Base-by-base conservation (phyloP, 2,113 vertebrate species). In the Tyrannus savana region DNA sequence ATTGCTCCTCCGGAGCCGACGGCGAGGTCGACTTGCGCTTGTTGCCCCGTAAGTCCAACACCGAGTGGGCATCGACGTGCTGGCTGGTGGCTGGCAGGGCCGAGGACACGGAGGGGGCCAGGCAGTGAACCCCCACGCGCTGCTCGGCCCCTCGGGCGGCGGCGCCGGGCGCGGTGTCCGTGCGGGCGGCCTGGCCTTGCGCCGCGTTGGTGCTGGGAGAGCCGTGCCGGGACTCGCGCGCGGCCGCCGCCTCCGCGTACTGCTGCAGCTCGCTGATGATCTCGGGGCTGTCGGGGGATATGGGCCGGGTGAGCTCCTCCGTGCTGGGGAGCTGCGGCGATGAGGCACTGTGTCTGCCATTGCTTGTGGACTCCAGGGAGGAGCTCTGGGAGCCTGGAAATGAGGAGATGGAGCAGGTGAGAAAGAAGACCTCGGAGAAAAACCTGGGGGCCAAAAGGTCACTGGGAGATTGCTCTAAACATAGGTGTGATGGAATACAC, bases 181-280 rank as follows among this genome's bases (percentile, higher is more conserved):
- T 60, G 50, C 87, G 97, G 89, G 78, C 27, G 0, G 97, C 84
- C 47, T 94, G 97, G 49, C 86, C 96, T 62, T 85, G 98, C 1
- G 58, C 49, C 5, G 96, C 4, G n/a, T 86, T n/a, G 95, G 94
- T 12, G 90, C 95, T 97, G 41, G 98, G 95, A 58, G 98, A 97
- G 44, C 96, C 97, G 84, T 97, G 97, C 17, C 77, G 83, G 24
- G 98, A 85, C 81, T 98, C 97, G 3, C 98, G 97, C 41, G 98
- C 97, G 0, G 98, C 98, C 2, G 98, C 96, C 14, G 98, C 98
- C 62, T 98, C 98, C 0, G 98, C 97, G 19, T 99, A 99, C 97
- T 98, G 98, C 96, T 98, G 99, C 97, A 99, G 98, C 97, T 99
- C 99, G 7, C 98, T 97, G 96, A 99, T 98, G 92, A 99, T 99